Percentiles rank a stretch among this genome's conserved stretches.
Conservation (phyloP, 2,888 invertebrate genomes). For the Orchesella flavescens region DNA sequence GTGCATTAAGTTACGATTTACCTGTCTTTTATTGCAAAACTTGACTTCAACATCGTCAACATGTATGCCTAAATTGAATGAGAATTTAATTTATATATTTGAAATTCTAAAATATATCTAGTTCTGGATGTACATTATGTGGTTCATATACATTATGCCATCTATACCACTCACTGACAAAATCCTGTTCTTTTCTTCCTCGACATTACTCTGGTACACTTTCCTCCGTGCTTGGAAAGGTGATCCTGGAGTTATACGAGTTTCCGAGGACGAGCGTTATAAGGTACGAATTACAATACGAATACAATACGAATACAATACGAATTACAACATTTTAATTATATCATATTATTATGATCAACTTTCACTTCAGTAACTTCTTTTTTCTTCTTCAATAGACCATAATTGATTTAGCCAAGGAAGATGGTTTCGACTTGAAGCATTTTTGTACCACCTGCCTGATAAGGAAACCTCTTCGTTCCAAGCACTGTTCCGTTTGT, state of each 20-base stretch:
- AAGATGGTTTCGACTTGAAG: slow-evolving; percentile 88
- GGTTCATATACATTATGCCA: slow-evolving; percentile 78
- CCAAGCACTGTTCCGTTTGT: slow-evolving; percentile 97
- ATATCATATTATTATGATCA: not conserved
- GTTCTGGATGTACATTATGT: slow-evolving; percentile 95
- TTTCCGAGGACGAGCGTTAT: slow-evolving; percentile 87
- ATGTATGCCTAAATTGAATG: no score
- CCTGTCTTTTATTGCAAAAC: no score
- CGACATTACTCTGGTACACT: slow-evolving; percentile 87
- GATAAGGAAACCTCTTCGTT: slow-evolving; percentile 92
- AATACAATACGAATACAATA: no score
- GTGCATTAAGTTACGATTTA: no score
- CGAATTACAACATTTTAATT: no score
- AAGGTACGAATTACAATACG: no score
- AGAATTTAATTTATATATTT: not conserved
- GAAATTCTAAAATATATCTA: slow-evolving; percentile 64
- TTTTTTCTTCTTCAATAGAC: no score
- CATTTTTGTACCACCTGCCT: slow-evolving; percentile 98
- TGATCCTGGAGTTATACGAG: slow-evolving; percentile 93
- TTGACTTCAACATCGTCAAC: no score
- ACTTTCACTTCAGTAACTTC: no score
- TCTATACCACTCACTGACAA: slow-evolving; percentile 74
- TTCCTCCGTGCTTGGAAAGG: slow-evolving; percentile 93
- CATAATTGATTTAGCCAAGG: slow-evolving; percentile 92
- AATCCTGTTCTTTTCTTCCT: slow-evolving; percentile 80